Conservation (phyloP, 2,888 invertebrate species). For the Pedicia rivosa region DNA sequence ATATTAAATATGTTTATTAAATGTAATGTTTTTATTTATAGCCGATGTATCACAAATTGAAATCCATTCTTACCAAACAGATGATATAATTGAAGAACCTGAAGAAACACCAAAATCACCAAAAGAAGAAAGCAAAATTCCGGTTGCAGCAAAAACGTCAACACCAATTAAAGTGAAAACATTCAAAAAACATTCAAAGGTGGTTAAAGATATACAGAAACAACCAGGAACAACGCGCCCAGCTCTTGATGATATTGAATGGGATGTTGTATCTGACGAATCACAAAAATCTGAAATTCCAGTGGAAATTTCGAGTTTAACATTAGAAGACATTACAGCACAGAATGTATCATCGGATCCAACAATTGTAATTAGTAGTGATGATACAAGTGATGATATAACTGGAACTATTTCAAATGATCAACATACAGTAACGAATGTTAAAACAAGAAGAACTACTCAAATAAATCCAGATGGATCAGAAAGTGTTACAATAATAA, state of each 20-base stretch:
- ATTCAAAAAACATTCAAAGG: constrained; percentile 34
- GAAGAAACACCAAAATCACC: constrained; percentile 1
- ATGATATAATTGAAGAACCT: not conserved
- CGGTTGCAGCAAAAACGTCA: constrained; percentile 13
- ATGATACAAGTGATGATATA: constrained; percentile 7
- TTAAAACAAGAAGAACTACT: constrained; percentile 3
- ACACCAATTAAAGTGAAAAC: constrained; percentile 32
- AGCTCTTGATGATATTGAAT: constrained; percentile 26
- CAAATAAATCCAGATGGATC: constrained; percentile 4
- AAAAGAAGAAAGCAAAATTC: constrained; percentile 9
- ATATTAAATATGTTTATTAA: no score
- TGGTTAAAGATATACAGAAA: constrained; percentile 9
- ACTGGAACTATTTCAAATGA: no score
- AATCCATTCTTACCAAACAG: no score
- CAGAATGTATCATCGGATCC: constrained; percentile 5
- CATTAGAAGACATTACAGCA: constrained; percentile 5
- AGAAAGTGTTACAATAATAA: constrained; percentile 7
- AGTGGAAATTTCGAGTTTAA: constrained; percentile 8
- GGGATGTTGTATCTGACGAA: constrained; percentile 18
- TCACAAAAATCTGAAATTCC: constrained; percentile 12
- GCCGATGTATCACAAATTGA: no score
- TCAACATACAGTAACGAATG: not conserved
- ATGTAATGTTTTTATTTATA: no score
- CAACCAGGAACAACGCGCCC: constrained; percentile 9
- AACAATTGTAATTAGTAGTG: constrained; percentile 5